These are phyloP conservation scores for Raja brachyura DNA, from an alignment of 2,113 vertebrate genomes.

Conservation along the genomic window DNA sequence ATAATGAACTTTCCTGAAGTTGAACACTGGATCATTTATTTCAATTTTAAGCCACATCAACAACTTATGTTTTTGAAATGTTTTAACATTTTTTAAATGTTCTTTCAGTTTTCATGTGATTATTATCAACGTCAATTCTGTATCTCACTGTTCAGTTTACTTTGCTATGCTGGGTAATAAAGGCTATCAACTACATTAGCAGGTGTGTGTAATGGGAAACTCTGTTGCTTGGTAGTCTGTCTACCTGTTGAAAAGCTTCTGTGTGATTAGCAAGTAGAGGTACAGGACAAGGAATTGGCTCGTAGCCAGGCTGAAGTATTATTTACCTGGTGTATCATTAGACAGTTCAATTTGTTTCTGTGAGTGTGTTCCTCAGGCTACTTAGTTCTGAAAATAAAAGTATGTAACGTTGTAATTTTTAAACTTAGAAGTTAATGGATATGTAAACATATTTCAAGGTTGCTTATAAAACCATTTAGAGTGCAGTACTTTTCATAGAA, in stretches of 20 bases:
- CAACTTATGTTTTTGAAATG: not conserved
- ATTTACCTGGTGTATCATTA: not conserved
- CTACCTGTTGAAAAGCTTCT: not conserved
- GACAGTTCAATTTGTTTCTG: not conserved
- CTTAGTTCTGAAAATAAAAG: not conserved
- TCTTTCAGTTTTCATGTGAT: not conserved
- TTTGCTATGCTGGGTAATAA: not conserved
- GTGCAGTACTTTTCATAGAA: not conserved
- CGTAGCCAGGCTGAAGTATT: not conserved
- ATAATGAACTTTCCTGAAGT: not conserved
- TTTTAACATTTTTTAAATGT: not conserved
- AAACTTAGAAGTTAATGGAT: not conserved
- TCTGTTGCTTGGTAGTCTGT: not conserved
- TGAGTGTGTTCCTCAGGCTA: not conserved
- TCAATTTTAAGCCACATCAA: not conserved
- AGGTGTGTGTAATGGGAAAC: not conserved
- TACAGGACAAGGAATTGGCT: not conserved
- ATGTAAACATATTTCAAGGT: not conserved
- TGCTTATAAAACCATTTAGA: too few species aligned
- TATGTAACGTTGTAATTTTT: not conserved
- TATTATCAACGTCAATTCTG: not conserved
- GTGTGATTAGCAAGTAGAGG: not conserved
- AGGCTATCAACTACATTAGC: not conserved
- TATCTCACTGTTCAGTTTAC: not conserved
- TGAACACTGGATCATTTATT: not conserved